A percentile compares a stretch with the other conserved stretches of the same genome.
Conservation (phyloP, 1,140 invertebrate species). For the Scaptodrosophila lebanonensis region DNA sequence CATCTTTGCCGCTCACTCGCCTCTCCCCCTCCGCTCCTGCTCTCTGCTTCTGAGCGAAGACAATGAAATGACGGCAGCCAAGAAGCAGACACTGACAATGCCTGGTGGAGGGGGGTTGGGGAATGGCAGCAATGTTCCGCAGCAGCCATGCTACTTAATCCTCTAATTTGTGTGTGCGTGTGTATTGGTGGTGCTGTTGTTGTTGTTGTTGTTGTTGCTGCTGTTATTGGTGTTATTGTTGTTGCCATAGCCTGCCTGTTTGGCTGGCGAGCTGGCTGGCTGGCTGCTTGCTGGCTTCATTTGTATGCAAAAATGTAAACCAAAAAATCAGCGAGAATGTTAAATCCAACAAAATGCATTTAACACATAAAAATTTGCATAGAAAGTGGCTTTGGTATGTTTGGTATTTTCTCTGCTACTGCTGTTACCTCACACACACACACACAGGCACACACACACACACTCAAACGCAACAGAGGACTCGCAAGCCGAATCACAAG, state of each 20-base stretch:
- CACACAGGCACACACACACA: background rate
- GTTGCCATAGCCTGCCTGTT: too few relatives aligned
- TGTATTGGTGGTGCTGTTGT: background rate
- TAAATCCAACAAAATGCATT: constrained; percentile 76
- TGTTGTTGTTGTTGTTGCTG: constrained; percentile 17
- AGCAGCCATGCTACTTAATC: constrained; percentile 66
- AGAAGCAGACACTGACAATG: too few relatives aligned
- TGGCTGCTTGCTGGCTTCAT: constrained; percentile 44
- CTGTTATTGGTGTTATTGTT: too few relatives aligned
- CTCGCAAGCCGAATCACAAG: background rate
- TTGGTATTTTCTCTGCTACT: constrained; percentile 34
- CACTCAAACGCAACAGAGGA: background rate
- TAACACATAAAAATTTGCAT: constrained; percentile 76
- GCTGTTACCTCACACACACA: constrained; percentile 12
- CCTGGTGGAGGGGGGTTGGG: too few relatives aligned
- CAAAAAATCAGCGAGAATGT: constrained; percentile 76
- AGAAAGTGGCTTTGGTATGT: constrained; percentile 70
- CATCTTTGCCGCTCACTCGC: background rate
- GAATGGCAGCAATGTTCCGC: constrained; percentile 24
- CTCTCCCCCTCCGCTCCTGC: constrained; percentile 3
- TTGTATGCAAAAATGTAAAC: constrained; percentile 76
- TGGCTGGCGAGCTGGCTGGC: too few relatives aligned
- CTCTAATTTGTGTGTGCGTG: constrained; percentile 61
- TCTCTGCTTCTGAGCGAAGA: constrained; percentile 28
- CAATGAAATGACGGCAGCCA: constrained; percentile 42